Evolutionary conservation across 2,888 invertebrate genomes (phyloP), one percentile per base, ranked within the genome.

Genomic region (Carcina quercana): DNA sequence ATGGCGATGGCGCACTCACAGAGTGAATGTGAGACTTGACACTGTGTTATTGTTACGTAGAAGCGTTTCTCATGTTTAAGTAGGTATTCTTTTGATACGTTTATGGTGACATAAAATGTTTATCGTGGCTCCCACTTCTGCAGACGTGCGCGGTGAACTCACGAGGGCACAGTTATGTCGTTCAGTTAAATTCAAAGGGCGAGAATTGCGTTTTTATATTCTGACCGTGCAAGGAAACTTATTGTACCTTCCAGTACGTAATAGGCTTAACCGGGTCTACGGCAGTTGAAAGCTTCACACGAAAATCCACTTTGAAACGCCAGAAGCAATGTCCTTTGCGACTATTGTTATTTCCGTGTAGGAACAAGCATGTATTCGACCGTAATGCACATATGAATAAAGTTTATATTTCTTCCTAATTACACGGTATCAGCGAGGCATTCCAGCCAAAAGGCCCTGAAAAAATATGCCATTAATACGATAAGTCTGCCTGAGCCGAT

Each of bases 261-360:
- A 40, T 34, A 35, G 37, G 35, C 32, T 42, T 42, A 37, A 30
- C 30, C 25, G 21, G 13, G 26, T 26, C 37, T 37, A 30, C 30
- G 21, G 28, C 47, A 45, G 48, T 45, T 49, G 49, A 50, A 47
- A 53, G 50, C 45, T 49, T 52, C 56, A 52, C 52, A 53, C 47
- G 47, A 45, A 58, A 63, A 64, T 59, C 50, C 48, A 58, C 56
- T 66, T 58, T 57, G 46, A 52, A 55, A 45, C 38, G 50, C 52
- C 55, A 47, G 48, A 45, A 50, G 50, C 50, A 50, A 53, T 53
- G 46, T 52, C 38, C 47, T 54, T 58, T 59, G 50, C 49, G 39
- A n/a, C 48, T 45, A 47, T 53, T 51, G 45, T 46, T 35, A 49
- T 53, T 50, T 37, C 34, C 25, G 26, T 34, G 36, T 38, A 31